Conservation (phyloP, 2,888 invertebrate genomes). For the Mimas tiliae region DNA sequence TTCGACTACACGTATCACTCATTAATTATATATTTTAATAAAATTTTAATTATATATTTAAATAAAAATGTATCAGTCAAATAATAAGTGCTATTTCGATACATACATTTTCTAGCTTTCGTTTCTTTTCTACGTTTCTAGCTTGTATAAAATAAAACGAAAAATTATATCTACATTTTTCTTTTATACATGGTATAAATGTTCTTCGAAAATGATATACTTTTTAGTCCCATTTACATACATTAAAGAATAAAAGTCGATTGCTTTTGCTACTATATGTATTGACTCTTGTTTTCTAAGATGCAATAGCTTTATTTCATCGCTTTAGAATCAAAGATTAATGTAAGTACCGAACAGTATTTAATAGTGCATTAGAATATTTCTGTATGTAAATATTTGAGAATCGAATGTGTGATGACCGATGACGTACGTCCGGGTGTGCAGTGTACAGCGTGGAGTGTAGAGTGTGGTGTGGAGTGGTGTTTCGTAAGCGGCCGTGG, state of each 20-base stretch:
- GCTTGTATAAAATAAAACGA: too few relatives aligned
- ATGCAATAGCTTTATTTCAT: too few relatives aligned
- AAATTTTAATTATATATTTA: too few relatives aligned
- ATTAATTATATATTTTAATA: conserved; percentile 5
- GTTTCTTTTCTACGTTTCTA: too few relatives aligned
- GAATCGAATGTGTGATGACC: conserved; percentile 44
- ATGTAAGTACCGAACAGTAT: neutral
- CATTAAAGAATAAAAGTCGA: too few relatives aligned
- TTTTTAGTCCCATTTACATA: too few relatives aligned
- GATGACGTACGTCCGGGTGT: conserved; percentile 57
- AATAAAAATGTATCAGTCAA: neutral
- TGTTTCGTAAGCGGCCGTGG: conserved; percentile 81
- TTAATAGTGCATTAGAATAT: neutral
- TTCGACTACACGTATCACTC: conserved; percentile 12
- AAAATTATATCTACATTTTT: too few relatives aligned
- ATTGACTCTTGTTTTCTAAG: too few relatives aligned
- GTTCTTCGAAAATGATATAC: too few relatives aligned
- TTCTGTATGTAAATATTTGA: conserved; percentile 29
- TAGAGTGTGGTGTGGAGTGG: conserved; percentile 38
- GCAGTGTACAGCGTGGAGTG: conserved; percentile 41
- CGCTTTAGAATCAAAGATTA: neutral
- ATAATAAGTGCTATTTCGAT: neutral
- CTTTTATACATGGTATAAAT: too few relatives aligned
- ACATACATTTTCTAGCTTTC: neutral
- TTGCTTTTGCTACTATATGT: too few relatives aligned